Conservation (phyloP, 2,888 invertebrate species). For the Dynastes tityus region DNA sequence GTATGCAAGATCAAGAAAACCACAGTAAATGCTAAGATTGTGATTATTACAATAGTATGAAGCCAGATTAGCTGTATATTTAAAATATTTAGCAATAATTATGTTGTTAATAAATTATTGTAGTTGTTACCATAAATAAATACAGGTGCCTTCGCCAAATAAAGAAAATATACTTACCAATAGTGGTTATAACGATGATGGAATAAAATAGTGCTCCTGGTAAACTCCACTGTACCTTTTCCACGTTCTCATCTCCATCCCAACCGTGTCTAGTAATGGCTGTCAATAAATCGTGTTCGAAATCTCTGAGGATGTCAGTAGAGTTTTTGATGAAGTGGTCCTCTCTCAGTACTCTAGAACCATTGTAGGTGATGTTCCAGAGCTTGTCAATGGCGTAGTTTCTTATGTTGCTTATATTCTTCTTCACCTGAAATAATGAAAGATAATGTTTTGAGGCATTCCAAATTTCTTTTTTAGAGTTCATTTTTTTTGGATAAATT, state of each 20-base stretch:
- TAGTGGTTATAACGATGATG: conserved; percentile 96
- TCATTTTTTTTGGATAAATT: too few species aligned
- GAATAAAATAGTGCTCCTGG: conserved; percentile 94
- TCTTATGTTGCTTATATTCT: conserved; percentile 81
- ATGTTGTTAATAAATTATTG: neutral
- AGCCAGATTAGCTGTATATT: too few species aligned
- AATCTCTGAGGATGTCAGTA: conserved; percentile 73
- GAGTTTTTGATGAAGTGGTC: conserved; percentile 88
- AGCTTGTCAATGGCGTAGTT: conserved; percentile 84
- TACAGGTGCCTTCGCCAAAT: neutral
- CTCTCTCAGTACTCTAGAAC: conserved; percentile 79
- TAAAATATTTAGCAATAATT: neutral
- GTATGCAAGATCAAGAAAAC: conserved; percentile 10
- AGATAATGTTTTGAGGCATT: neutral
- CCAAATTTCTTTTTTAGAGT: too few species aligned
- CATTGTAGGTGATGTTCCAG: conserved; percentile 81
- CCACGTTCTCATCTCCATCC: conserved; percentile 81
- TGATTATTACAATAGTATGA: too few species aligned
- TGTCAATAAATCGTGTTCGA: conserved; percentile 82
- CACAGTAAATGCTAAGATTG: neutral
- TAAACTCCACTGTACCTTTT: conserved; percentile 85
- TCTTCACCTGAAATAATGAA: conserved; percentile 77
- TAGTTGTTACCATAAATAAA: neutral
- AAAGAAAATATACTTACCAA: conserved; percentile 78
- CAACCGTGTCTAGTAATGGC: conserved; percentile 93